Percentiles rank a stretch among this genome's conserved stretches.
Conservation (phyloP, 30 jellyfish, hydroid and myxozoan genomes). For the Nemopilema nomurai region DNA sequence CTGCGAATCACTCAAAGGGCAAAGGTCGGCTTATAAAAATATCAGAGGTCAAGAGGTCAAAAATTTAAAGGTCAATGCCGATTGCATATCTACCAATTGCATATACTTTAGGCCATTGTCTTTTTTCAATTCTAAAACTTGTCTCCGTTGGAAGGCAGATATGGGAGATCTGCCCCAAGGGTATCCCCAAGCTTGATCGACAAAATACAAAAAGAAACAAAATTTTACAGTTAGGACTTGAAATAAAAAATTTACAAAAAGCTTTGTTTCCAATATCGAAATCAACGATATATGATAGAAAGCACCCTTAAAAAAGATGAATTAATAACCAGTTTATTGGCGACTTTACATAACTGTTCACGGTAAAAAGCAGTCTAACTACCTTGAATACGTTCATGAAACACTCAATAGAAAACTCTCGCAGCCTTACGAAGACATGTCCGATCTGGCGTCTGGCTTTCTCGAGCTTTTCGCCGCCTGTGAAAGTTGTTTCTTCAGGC, state of each 20-base stretch:
- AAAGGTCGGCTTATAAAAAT: too few species aligned
- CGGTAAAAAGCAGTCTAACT: not conserved
- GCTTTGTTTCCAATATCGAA: not conserved
- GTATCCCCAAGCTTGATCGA: too few species aligned
- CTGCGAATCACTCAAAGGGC: too few species aligned
- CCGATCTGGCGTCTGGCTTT: slow-evolving; percentile 25
- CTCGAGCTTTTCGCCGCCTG: slow-evolving; percentile 45
- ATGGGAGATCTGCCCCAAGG: too few species aligned
- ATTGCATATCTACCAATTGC: too few species aligned
- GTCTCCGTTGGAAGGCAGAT: too few species aligned
- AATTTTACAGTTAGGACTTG: not conserved
- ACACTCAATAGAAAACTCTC: not conserved
- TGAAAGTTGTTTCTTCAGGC: slow-evolving; percentile 56
- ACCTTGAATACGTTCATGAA: not conserved
- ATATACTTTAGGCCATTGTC: too few species aligned
- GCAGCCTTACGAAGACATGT: not conserved
- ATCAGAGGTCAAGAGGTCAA: too few species aligned
- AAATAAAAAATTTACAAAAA: not conserved
- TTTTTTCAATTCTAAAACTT: too few species aligned
- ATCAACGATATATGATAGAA: not conserved
- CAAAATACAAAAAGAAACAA: too few species aligned
- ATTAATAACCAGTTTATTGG: not conserved
- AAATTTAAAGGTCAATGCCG: too few species aligned
- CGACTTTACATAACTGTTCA: not conserved
- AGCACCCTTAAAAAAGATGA: not conserved